Evolutionary conservation across 2,888 invertebrate genomes (phyloP), one percentile per base, ranked within the genome.

Genomic region (Automeris io): DNA sequence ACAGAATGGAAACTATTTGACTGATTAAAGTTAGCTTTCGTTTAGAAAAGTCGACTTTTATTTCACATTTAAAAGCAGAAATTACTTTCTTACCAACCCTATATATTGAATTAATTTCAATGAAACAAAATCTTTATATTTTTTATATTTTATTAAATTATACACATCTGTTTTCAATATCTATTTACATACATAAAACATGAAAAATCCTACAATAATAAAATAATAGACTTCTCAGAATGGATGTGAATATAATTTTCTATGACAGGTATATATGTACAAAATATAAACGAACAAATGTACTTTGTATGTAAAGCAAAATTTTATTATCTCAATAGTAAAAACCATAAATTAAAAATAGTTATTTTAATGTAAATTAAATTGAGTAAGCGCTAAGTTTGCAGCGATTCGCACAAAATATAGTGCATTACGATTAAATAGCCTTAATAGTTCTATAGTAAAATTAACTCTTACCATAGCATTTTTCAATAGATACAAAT

Each of bases 171-270:
- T 70, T 70, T 72, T 59, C 60, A 71, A 64, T 68, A 64, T 53
- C 64, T 66, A 66, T 66, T 66, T 83, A 82, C 78, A 62, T 78
- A 75, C 71, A 80, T 73, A 69, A 65, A 70, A 64, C 62, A 70
- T 63, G 66, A 65, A 66, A 69, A 66, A 61, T 57, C 68, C 66
- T 76, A 72, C 57, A 59, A 57, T 74, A 71, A 67, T 74, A 77
- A 81, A 78, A 79, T 77, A 75, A 72, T 65, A 61, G 58, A 52
- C 50, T 49, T 26, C 40, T 48, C 46, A 58, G 61, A 60, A 33
- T 34, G 18, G 42, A 3, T 23, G 32, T 18, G 22, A 23, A 52
- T 48, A 40, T 45, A 45, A 42, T 41, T n/a, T n/a, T n/a, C 13
- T 9, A 16, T 9, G 8, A 26, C 1, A 16, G n/a, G n/a, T n/a